A percentile compares a stretch with the other conserved stretches of the same genome.
These are phyloP conservation scores for Threskiornis aethiopicus DNA, from an alignment of 2,797 vertebrate species.

Conservation along the genomic window DNA sequence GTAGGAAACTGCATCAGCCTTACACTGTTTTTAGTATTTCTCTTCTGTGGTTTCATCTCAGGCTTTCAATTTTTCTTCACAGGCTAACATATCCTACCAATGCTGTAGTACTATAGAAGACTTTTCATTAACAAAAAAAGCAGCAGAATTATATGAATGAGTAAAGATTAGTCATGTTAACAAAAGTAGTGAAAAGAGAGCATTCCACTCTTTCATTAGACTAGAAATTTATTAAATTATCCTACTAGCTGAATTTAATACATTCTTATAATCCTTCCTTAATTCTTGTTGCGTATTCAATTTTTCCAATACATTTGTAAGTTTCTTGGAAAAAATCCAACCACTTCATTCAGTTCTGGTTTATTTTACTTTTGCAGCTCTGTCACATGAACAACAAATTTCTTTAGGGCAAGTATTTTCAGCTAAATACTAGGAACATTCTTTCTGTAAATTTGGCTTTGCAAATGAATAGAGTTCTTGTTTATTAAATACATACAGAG, in stretches of 20 bases:
- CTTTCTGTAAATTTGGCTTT: neutral
- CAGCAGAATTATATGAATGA: neutral
- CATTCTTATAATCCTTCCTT: neutral
- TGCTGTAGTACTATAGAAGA: neutral
- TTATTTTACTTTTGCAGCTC: neutral
- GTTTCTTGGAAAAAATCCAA: neutral
- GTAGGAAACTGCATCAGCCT: neutral
- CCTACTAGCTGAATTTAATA: neutral
- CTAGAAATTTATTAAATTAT: neutral
- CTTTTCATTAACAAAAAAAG: neutral
- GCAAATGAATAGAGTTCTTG: rapidly evolving
- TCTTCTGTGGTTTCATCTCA: neutral
- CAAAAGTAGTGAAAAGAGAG: neutral
- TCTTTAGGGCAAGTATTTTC: neutral
- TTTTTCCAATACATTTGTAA: neutral
- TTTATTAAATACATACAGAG: neutral
- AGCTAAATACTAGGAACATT: neutral
- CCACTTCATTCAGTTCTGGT: neutral
- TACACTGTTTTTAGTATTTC: neutral
- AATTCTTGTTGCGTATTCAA: neutral
- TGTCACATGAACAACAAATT: neutral
- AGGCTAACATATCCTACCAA: neutral
- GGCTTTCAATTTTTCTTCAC: neutral
- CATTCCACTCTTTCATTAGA: neutral
- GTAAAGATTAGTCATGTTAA: neutral